Base-by-base conservation (phyloP, 2,797 vertebrate genomes). In the Ptychobarbus kaznakovi region DNA sequence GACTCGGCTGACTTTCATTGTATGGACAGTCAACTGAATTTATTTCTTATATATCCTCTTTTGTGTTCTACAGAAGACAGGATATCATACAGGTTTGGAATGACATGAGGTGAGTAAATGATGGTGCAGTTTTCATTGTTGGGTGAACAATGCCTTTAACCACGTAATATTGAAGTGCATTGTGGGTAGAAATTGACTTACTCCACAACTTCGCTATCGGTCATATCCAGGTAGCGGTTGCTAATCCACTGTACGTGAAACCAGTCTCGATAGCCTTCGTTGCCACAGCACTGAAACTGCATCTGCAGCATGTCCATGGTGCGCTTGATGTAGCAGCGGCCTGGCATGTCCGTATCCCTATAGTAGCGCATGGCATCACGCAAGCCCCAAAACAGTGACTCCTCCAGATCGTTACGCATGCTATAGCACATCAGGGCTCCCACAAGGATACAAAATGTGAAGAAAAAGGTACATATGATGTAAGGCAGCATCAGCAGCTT, bases 171-270 rank as follows among this genome's bases (percentile, higher is more conserved):
- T 40, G 58, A 66, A 72, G 28, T 72, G 25, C 77, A 20, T 18
- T 78, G 16, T 58, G 22, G 65, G 32, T 72, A 32, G 40, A 22
- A 46, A 53, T 74, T 1, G 88, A 96, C 97, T 97, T 95, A 97
- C 97, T 97, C 95, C 79, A 92, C 28, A 88, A 97, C 95, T 1
- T 93, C 91, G 40, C 92, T 95, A 90, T 94, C 95, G 89, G 91
- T 95, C 95, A 97, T 94, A 91, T 98, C 95, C 90, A 97, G 93
- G 63, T 97, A 97, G 25, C 95, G 95, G 86, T 85, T 91, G 88
- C 96, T 96, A 89, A 97, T 93, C 97, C 97, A 98, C 94, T 98
- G 97, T 87, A 97, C 92, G 90, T 95, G 93, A 93, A 97, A 97
- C 97, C 97, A 98, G 91, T 98, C 97, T 69, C 91, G 93, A 88